phyloP scores from a whole-genome alignment of 2,888 invertebrate species.

The Fissipunctia ypsillon region DNA sequence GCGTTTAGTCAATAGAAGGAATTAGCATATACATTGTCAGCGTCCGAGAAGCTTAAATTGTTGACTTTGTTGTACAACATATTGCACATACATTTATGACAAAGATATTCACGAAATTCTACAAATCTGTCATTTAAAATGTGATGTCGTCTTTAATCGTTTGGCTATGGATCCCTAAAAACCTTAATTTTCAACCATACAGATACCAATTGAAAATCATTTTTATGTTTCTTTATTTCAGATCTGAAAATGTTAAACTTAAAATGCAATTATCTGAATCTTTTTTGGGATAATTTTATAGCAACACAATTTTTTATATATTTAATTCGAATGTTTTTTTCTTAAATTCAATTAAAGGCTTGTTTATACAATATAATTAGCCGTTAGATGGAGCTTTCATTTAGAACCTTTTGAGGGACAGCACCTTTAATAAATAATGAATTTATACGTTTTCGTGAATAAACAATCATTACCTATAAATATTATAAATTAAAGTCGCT shows the following conservation, averaged over 20 bases:
- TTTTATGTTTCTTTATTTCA: background rate
- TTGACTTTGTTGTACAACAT: slow-evolving; percentile 19
- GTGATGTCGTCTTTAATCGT: background rate
- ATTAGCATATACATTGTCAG: slow-evolving; percentile 44
- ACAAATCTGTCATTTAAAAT: background rate
- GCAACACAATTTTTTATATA: background rate
- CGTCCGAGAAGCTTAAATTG: slow-evolving; percentile 13
- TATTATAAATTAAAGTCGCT: too few relatives aligned
- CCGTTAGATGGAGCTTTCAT: background rate
- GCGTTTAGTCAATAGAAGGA: slow-evolving; percentile 14
- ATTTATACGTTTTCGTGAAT: background rate
- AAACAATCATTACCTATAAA: too few relatives aligned
- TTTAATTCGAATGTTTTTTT: background rate
- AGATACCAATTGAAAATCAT: background rate
- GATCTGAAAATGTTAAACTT: background rate
- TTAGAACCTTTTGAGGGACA: background rate
- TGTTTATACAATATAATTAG: background rate
- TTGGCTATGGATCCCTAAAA: background rate
- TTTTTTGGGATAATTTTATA: background rate
- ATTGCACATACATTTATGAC: background rate
- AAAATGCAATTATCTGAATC: background rate
- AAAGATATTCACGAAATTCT: too few relatives aligned
- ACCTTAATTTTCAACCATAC: background rate
- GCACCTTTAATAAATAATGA: background rate
- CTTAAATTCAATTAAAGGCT: background rate